These are phyloP conservation scores for Leptobrachium leishanense DNA, from an alignment of 2,113 vertebrate species.

Conservation along the genomic window DNA sequence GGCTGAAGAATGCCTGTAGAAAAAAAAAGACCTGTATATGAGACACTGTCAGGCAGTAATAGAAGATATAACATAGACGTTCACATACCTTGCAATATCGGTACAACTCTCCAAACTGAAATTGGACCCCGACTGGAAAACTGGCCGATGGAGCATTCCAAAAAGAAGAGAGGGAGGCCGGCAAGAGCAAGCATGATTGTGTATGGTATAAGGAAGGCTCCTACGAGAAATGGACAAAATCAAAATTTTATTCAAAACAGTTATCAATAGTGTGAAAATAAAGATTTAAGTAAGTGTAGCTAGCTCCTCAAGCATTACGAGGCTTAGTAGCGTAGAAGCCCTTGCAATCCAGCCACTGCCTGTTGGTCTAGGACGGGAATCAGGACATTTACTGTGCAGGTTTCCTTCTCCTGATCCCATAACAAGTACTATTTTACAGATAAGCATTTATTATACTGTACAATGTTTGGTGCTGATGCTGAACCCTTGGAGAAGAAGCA, in stretches of 20 bases:
- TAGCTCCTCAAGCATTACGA: too few species aligned
- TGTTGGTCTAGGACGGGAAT: neutral
- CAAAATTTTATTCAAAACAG: neutral
- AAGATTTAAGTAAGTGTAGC: neutral
- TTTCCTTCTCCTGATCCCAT: too few species aligned
- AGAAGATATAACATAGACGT: too few species aligned
- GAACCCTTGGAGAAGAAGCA: too few species aligned
- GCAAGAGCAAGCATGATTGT: slow-evolving; percentile 68
- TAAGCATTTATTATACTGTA: too few species aligned
- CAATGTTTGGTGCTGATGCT: too few species aligned
- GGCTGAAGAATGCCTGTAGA: too few species aligned
- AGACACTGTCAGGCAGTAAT: too few species aligned
- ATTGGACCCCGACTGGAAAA: slow-evolving; percentile 78
- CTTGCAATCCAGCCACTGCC: neutral
- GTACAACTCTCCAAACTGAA: slow-evolving; percentile 70
- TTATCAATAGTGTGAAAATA: neutral
- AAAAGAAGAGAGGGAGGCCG: slow-evolving; percentile 74
- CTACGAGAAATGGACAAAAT: slow-evolving; percentile 50
- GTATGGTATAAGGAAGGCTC: slow-evolving; percentile 79
- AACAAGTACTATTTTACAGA: too few species aligned
- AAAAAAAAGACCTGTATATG: too few species aligned
- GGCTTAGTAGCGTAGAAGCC: neutral
- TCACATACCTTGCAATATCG: slow-evolving; percentile 67
- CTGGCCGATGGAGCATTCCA: slow-evolving; percentile 76
- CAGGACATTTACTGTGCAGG: neutral